Percentiles rank a stretch among this genome's conserved stretches.
These are phyloP conservation scores for Xerus rutilus DNA, from an alignment of 2,797 vertebrate species.

Conservation along the genomic window DNA sequence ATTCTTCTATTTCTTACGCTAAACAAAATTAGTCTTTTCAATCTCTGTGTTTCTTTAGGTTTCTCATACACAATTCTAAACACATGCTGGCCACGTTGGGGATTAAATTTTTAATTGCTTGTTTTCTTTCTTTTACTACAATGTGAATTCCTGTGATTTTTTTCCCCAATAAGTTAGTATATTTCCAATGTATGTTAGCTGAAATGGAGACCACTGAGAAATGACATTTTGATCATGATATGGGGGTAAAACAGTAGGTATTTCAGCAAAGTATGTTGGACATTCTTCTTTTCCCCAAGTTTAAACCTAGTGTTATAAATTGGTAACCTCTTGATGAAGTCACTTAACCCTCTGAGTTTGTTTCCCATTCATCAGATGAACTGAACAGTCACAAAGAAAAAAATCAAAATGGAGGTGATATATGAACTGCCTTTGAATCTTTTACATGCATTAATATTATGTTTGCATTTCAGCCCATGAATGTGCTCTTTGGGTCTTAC, in stretches of 20 bases:
- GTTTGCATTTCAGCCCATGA: background rate
- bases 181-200: background rate
- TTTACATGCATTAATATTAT: background rate
- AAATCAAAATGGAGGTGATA: background rate
- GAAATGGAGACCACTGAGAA: background rate
- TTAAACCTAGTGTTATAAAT: background rate
- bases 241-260: background rate
- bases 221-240: background rate
- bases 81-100: background rate
- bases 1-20: background rate
- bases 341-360: background rate
- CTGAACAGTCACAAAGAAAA: background rate
- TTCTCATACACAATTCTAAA: background rate
- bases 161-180: background rate
- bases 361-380: constrained; percentile 7
- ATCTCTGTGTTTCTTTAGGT: background rate
- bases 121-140: background rate
- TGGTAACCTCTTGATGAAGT: background rate
- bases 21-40: constrained; percentile 3
- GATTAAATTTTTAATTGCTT: background rate
- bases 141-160: background rate
- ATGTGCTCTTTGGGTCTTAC: background rate
- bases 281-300: background rate
- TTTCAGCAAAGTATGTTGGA: background rate
- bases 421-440: background rate